phyloP scores from a whole-genome alignment of 2,888 invertebrate species.

The Xestia ashworthii region DNA sequence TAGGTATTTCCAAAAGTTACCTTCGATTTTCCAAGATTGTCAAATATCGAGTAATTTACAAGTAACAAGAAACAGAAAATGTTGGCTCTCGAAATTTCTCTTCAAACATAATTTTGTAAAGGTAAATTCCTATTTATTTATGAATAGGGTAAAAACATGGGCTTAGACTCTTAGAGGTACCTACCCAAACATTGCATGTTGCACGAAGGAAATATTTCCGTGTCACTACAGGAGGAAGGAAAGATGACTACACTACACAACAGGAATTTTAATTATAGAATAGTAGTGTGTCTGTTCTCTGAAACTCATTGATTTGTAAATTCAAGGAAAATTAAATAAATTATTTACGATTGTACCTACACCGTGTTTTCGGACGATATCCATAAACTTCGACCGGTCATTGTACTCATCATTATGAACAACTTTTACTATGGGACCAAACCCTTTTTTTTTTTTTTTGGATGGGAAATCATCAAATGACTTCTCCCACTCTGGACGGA shows the following conservation, averaged over 20 bases:
- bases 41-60: neutral
- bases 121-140: neutral
- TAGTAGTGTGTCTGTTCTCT: slow-evolving; percentile 5
- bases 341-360: neutral
- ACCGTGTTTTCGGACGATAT: too few species aligned
- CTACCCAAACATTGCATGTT: slow-evolving; percentile 6
- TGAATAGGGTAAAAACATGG: slow-evolving; percentile 9
- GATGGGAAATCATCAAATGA: too few species aligned
- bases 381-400: too few species aligned
- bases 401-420: too few species aligned
- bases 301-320: neutral
- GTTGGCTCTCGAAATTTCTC: neutral
- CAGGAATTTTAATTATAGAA: neutral
- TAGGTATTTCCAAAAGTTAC: neutral
- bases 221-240: slow-evolving; percentile 37
- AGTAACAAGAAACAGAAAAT: neutral
- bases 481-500: too few species aligned
- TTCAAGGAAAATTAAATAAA: neutral
- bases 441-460: too few species aligned
- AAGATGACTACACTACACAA: neutral
- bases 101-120: neutral
- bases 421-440: too few species aligned
- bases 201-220: slow-evolving; percentile 6
- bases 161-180: neutral
- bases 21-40: neutral